These are phyloP conservation scores for Sinotaia quadrata DNA, from an alignment of 2,888 invertebrate genomes.

Conservation along the genomic window DNA sequence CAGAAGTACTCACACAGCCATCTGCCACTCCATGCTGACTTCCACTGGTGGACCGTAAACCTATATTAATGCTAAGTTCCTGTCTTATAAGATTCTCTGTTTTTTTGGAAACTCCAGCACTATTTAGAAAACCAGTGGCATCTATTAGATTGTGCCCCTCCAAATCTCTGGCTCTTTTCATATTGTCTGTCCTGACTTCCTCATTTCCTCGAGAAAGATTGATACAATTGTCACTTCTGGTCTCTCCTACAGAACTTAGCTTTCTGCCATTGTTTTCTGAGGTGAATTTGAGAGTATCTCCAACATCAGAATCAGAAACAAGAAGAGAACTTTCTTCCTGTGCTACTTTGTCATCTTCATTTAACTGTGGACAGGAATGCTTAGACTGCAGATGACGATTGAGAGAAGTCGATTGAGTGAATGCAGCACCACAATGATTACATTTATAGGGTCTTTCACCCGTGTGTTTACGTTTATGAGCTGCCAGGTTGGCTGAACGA, in stretches of 20 bases:
- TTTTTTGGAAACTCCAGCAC: too few species aligned
- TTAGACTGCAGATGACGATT: constrained; percentile 21
- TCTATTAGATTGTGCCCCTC: too few species aligned
- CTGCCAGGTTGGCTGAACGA: constrained; percentile 20
- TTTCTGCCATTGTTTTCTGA: too few species aligned
- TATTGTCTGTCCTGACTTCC: neutral
- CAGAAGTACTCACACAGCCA: neutral
- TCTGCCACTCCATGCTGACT: neutral
- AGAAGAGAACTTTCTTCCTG: neutral
- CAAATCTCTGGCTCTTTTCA: too few species aligned
- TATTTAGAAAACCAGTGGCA: too few species aligned
- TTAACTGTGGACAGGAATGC: constrained; percentile 3
- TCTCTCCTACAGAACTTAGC: too few species aligned
- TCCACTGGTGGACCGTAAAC: neutral
- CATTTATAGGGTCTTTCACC: constrained; percentile 21
- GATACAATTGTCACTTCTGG: neutral
- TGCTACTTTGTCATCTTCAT: neutral
- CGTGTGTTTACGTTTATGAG: constrained; percentile 24
- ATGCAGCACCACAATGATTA: constrained; percentile 14
- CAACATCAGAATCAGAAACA: too few species aligned
- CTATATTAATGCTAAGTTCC: neutral
- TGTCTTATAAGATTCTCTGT: neutral
- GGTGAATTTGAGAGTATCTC: too few species aligned
- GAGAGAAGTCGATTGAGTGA: constrained; percentile 26
- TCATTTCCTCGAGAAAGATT: neutral